Conservation (phyloP, 2,113 vertebrate genomes). For the Sprattus sprattus region DNA sequence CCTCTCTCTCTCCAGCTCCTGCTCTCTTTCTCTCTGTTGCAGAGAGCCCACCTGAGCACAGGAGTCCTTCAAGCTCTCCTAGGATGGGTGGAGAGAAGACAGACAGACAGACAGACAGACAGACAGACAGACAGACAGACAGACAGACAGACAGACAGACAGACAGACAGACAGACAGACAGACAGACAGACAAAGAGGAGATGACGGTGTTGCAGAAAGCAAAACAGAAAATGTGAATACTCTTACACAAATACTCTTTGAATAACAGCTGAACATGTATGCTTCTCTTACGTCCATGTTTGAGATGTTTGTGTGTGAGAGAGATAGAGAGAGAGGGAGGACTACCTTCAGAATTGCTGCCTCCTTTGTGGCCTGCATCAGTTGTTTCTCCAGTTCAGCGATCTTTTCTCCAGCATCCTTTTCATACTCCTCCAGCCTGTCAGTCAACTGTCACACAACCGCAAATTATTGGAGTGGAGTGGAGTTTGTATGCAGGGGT, state of each 20-base stretch:
- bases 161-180: slow-evolving; percentile 12
- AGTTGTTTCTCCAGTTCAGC: slow-evolving; percentile 90
- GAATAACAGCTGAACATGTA: neutral
- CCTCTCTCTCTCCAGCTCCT: slow-evolving; percentile 66
- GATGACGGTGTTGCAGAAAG: neutral
- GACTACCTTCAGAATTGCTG: slow-evolving; percentile 81
- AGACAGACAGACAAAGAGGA: neutral
- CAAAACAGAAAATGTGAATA: neutral
- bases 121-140: slow-evolving; percentile 4
- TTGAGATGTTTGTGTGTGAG: neutral
- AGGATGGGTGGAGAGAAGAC: neutral
- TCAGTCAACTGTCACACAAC: slow-evolving; percentile 72
- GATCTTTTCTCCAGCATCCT: slow-evolving; percentile 80
- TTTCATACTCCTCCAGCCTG: slow-evolving; percentile 82
- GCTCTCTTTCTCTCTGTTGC: slow-evolving; percentile 71
- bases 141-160: slow-evolving; percentile 7
- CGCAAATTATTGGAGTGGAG: neutral
- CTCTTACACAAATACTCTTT: neutral
- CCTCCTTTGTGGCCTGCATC: slow-evolving; percentile 84
- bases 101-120: slow-evolving; percentile 12
- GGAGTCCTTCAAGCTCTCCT: slow-evolving; percentile 82
- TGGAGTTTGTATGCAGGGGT: neutral
- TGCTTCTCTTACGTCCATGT: neutral
- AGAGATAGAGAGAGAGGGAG: neutral
- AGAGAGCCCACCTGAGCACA: slow-evolving; percentile 68